Conservation (phyloP, 1,140 invertebrate species). For the Aphaenogaster floridana region DNA sequence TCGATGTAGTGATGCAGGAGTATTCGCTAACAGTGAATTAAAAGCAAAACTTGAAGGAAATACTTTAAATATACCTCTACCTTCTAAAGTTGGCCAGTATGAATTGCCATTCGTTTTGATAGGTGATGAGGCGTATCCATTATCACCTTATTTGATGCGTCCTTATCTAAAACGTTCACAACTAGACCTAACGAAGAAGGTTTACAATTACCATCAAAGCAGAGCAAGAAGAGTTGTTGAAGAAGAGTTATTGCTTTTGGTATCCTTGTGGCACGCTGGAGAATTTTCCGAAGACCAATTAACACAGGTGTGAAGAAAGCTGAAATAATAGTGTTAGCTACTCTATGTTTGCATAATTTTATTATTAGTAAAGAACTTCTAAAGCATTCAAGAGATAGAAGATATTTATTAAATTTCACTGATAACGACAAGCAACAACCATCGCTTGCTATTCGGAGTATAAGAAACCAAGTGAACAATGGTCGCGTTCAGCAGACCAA, state of each 20-base stretch:
- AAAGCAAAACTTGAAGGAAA: not conserved
- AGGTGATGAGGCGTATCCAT: slow-evolving; percentile 4
- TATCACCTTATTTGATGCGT: not conserved
- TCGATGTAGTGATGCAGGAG: slow-evolving; percentile 10
- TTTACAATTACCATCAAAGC: slow-evolving; percentile 1
- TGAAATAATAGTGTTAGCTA: slow-evolving; percentile 4
- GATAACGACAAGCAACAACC: not conserved
- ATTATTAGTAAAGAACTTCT: slow-evolving; percentile 3
- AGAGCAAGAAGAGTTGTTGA: slow-evolving; percentile 4
- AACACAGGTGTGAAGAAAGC: not conserved
- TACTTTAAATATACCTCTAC: not conserved
- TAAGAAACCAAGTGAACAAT: not conserved
- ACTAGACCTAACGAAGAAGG: not conserved
- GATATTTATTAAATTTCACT: not conserved
- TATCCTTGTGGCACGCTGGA: not conserved
- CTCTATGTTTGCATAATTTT: not conserved
- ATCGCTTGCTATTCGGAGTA: not conserved
- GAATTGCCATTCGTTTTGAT: slow-evolving; percentile 8
- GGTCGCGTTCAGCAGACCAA: no score
- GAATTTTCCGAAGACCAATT: not conserved
- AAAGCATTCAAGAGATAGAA: slow-evolving; percentile 8
- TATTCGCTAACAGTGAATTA: not conserved
- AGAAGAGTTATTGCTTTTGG: no score
- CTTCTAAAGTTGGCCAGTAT: slow-evolving; percentile 1
- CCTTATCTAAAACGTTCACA: not conserved